Percentiles rank a stretch among this genome's conserved stretches.
These are phyloP conservation scores for Coluber constrictor DNA, from an alignment of 2,797 vertebrate genomes.

Conservation along the genomic window DNA sequence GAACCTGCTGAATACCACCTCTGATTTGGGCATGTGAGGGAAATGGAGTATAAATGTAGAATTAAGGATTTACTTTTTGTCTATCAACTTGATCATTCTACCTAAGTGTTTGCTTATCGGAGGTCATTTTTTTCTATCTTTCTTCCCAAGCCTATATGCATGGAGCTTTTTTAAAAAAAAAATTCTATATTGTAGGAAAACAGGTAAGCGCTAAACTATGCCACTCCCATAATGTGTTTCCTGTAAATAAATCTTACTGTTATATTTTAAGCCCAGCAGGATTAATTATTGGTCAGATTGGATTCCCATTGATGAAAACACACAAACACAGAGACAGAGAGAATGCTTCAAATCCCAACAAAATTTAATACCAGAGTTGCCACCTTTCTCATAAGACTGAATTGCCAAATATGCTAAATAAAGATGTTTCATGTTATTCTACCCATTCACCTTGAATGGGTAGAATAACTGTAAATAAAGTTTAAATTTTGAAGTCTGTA, in stretches of 20 bases:
- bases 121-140: no score
- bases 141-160: no score
- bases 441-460: no score
- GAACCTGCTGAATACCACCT: no score
- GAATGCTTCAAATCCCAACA: not conserved
- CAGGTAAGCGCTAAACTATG: no score
- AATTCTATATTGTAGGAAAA: no score
- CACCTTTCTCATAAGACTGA: not conserved
- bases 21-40: no score
- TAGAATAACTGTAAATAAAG: not conserved
- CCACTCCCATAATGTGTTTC: not conserved
- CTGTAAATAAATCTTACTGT: not conserved
- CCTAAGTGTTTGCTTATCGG: no score
- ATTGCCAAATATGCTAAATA: not conserved
- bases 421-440: not conserved
- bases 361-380: not conserved
- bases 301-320: not conserved
- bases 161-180: no score
- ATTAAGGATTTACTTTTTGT: not conserved
- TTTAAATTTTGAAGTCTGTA: no score
- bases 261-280: not conserved
- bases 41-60: not conserved
- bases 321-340: not conserved
- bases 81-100: no score
- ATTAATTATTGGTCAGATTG: not conserved